Evolutionary conservation across 2,797 vertebrate genomes (phyloP).

Genomic region (Eulemur coronatus): DNA sequence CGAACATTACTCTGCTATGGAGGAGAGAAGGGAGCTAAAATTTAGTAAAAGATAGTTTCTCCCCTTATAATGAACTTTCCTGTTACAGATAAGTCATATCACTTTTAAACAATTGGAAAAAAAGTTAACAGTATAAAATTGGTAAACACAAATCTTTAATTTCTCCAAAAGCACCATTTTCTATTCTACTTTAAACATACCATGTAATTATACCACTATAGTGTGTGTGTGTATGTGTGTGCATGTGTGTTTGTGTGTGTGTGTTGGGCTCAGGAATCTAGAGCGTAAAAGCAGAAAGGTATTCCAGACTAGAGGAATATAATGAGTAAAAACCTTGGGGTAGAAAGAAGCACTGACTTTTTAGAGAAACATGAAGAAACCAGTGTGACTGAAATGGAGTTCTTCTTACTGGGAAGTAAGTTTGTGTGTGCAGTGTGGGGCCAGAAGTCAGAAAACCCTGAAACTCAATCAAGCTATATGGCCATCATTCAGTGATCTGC

Average conservation of each 20-base stretch:
- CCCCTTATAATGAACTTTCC: not conserved
- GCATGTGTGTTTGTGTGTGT: too few species aligned
- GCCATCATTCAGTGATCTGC: not conserved
- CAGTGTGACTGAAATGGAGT: not conserved
- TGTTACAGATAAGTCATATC: not conserved
- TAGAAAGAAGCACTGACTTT: not conserved
- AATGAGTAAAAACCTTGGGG: not conserved
- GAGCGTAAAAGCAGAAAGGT: not conserved
- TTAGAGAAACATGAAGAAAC: not conserved
- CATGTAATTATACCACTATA: not conserved
- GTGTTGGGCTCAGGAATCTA: not conserved
- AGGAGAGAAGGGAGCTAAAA: not conserved
- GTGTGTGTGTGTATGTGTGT: too few species aligned
- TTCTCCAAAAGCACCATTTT: not conserved
- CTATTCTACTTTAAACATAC: not conserved
- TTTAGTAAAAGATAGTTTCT: not conserved
- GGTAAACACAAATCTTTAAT: not conserved
- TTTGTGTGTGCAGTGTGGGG: not conserved
- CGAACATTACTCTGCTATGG: not conserved
- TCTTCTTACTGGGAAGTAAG: not conserved
- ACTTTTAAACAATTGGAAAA: not conserved
- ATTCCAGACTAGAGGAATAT: not conserved
- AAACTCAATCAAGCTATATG: not conserved
- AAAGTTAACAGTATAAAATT: not conserved
- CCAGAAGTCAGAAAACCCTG: not conserved